A percentile compares a stretch with the other conserved stretches of the same genome.
phyloP scores from a whole-genome alignment of 2,888 invertebrate species.

The Leptinotarsa peninsularis region DNA sequence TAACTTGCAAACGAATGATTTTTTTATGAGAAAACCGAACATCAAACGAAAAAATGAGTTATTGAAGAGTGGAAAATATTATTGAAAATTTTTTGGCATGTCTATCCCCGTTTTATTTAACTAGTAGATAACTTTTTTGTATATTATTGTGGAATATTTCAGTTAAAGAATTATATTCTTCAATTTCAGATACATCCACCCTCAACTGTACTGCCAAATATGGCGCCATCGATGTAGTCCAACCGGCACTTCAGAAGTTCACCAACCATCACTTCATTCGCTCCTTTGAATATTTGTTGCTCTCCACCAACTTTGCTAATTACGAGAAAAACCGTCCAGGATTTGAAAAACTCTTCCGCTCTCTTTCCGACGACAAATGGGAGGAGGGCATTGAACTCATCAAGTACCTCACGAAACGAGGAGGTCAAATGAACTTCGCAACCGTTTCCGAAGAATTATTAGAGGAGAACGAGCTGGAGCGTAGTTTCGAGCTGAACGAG shows the following conservation, averaged over 20 bases:
- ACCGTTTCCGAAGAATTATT: slow-evolving; percentile 57
- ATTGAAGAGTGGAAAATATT: too few relatives aligned
- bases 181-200: slow-evolving; percentile 43
- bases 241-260: slow-evolving; percentile 69
- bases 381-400: slow-evolving; percentile 80
- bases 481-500: slow-evolving; percentile 73
- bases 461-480: slow-evolving; percentile 60
- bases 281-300: slow-evolving; percentile 82
- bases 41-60: too few relatives aligned
- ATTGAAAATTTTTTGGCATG: too few relatives aligned
- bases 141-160: too few relatives aligned
- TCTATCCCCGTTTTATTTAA: too few relatives aligned
- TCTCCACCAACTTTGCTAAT: slow-evolving; percentile 82
- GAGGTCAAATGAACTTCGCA: slow-evolving; percentile 72
- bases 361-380: slow-evolving; percentile 81
- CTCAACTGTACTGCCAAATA: slow-evolving; percentile 75
- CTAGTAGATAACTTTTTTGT: too few relatives aligned
- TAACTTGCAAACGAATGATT: too few relatives aligned
- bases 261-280: slow-evolving; percentile 76
- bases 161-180: slow-evolving; percentile 7
- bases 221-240: slow-evolving; percentile 70
- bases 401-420: slow-evolving; percentile 81
- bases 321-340: slow-evolving; percentile 82
- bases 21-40: too few relatives aligned
- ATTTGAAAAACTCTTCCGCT: slow-evolving; percentile 80